These are phyloP conservation scores for Trogon melanurus DNA, from an alignment of 2,113 vertebrate genomes.

Conservation along the genomic window DNA sequence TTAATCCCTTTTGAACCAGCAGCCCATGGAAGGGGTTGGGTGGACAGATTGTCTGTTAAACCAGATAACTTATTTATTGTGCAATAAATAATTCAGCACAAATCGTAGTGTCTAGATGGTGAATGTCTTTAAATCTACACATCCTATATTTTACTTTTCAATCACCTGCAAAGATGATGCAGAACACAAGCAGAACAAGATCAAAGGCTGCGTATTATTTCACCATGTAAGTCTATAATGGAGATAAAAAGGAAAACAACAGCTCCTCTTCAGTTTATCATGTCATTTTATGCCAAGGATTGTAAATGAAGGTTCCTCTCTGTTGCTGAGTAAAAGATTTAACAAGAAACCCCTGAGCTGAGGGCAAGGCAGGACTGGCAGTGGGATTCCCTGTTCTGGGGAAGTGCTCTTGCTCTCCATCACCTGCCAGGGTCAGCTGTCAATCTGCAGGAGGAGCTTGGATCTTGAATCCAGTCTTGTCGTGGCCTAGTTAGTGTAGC, in stretches of 20 bases:
- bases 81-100: not conserved
- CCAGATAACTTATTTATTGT: not conserved
- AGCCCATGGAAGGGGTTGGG: not conserved
- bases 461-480: not conserved
- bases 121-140: not conserved
- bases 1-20: not conserved
- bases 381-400: not conserved
- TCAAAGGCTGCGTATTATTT: not conserved
- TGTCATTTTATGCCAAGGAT: not conserved
- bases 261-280: not conserved
- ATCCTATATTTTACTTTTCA: not conserved
- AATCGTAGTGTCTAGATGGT: not conserved
- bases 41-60: not conserved
- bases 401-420: not conserved
- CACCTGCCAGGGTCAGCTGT: not conserved
- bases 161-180: not conserved
- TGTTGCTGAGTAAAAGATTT: not conserved
- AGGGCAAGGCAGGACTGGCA: not conserved
- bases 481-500: not conserved
- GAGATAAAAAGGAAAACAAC: not conserved
- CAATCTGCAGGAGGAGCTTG: not conserved
- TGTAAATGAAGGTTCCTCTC: not conserved
- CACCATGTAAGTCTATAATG: not conserved
- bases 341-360: not conserved
- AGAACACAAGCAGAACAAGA: constrained; percentile 10